A percentile compares a stretch with the other conserved stretches of the same genome.
Evolutionary conservation across 30 jellyfish, hydroid and myxozoan genomes (phyloP).

Genomic region (Aurelia aurita complex sp. Pacific): DNA sequence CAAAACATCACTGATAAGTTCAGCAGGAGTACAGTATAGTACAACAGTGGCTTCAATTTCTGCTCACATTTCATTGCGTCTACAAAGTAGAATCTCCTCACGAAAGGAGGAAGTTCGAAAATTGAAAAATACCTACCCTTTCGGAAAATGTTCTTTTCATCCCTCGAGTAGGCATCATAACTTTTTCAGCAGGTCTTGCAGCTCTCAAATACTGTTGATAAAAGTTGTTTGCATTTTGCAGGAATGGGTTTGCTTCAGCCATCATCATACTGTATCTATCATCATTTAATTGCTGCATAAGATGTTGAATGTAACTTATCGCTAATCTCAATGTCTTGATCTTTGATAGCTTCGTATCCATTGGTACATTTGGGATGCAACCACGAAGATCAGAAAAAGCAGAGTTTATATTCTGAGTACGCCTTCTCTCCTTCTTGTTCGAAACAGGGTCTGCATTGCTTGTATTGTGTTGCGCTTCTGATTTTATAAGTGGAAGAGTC

Average conservation of each 20-base stretch:
- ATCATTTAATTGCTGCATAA: constrained; percentile 74
- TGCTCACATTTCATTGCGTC: too few species aligned
- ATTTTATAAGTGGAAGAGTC: constrained; percentile 44
- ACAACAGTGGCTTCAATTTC: too few species aligned
- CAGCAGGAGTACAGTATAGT: too few species aligned
- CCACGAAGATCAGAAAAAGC: constrained; percentile 86
- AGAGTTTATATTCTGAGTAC: constrained; percentile 72
- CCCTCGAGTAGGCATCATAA: constrained; percentile 14
- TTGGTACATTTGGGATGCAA: constrained; percentile 87
- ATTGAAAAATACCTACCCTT: background rate
- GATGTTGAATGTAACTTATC: constrained; percentile 77
- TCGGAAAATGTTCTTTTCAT: constrained; percentile 33
- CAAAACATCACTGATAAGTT: too few species aligned
- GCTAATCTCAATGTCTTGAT: constrained; percentile 84
- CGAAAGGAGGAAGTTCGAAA: too few species aligned
- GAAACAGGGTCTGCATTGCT: constrained; percentile 10
- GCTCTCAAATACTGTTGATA: constrained; percentile 27
- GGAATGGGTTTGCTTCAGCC: constrained; percentile 9
- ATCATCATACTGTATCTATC: constrained; percentile 31
- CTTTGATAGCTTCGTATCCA: constrained; percentile 82
- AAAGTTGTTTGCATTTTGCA: background rate
- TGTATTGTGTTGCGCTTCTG: background rate
- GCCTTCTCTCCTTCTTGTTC: constrained; percentile 63
- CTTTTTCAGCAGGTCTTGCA: constrained; percentile 13
- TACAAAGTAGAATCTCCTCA: too few species aligned